Evolutionary conservation across 1,140 invertebrate species (phyloP), one percentile per base, ranked within the genome.

Genomic region (Arion vulgaris): DNA sequence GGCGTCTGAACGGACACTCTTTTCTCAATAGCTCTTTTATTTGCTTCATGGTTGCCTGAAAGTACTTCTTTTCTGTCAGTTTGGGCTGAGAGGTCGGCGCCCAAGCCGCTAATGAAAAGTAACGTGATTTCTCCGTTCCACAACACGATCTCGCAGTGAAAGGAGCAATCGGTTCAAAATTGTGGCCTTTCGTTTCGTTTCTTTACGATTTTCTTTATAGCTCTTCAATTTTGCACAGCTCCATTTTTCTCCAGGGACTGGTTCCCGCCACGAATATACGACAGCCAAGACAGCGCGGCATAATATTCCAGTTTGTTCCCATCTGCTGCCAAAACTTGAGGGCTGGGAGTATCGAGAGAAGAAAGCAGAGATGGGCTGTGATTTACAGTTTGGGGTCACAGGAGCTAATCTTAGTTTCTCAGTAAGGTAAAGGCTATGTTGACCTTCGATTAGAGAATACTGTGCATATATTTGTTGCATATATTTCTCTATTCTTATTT

Each of bases 301-400:
- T 73, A 73, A 73, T 73, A 41, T 73, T 49, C 38, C 41, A 73
- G 71, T 73, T 73, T 73, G 71, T 73, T 49, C 38, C 28, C 38
- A 9, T 73, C 71, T 26, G 19, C 36, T 41, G 71, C 26, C 71
- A 73, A 34, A 7, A 26, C 41, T 73, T 73, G 71, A 73, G 39
- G 13, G 71, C 71, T 26, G 71, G 5, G 4, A 73, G 32, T 39
- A 32, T 28, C 38, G 7, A 72, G 4, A 62, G 57, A 23, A 23
- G 57, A 62, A n/a, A 62, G 57, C 62, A 2, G 28, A 66, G 11
- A 5, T 32, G 1, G 62, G 62, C n/a, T 32, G 62, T 66, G 62
- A 66, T 66, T 32, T 66, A 66, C n/a, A 23, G 9, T 32, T 66
- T 0, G 19, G n/a, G 28, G 62, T 28, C 5, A 28, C 62, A 5